Evolutionary conservation across 1,140 invertebrate species (phyloP).

Genomic region (Scylla paramamosain): DNA sequence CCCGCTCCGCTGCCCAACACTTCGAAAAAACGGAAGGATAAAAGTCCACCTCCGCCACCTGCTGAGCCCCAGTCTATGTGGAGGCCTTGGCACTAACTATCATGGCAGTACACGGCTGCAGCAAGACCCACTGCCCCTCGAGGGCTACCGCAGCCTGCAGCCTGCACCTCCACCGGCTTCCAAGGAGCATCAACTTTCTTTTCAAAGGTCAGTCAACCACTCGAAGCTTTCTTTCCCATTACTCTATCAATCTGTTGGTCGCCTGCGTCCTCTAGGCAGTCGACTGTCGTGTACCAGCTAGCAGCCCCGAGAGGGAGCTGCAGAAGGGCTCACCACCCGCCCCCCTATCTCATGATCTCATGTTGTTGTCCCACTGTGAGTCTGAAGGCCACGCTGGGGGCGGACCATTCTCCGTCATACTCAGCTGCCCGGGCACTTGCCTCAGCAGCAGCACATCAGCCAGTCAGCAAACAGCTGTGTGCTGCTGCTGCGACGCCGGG

Average conservation of each 20-base stretch:
- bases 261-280: not conserved
- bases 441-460: not conserved
- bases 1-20: not conserved
- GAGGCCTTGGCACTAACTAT: conserved; percentile 59
- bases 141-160: not conserved
- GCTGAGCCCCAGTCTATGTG: conserved; percentile 57
- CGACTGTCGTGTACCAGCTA: not conserved
- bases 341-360: conserved; percentile 55
- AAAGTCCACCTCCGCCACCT: conserved; percentile 42
- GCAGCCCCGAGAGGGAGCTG: not conserved
- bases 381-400: not conserved
- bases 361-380: conserved; percentile 32
- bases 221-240: not conserved
- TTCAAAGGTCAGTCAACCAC: not conserved
- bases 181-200: not conserved
- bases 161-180: not conserved
- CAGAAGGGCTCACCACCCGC: not conserved
- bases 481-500: not conserved
- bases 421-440: not conserved
- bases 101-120: not conserved
- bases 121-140: not conserved
- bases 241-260: not conserved
- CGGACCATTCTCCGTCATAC: not conserved
- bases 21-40: conserved; percentile 39
- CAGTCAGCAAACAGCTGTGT: not conserved